Conservation (phyloP, 2,888 invertebrate species). For the Agriopis marginaria region DNA sequence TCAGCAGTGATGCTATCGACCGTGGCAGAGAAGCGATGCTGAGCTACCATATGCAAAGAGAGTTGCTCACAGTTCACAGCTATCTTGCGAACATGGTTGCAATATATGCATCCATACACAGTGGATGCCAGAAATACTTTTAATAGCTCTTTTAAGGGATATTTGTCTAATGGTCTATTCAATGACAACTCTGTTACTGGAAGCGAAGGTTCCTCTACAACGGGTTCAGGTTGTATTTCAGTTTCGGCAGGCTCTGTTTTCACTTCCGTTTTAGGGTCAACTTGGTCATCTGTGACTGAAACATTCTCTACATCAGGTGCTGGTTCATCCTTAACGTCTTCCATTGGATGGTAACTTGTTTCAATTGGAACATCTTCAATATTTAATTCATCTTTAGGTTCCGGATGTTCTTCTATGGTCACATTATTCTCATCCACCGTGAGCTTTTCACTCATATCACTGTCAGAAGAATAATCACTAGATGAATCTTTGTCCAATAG, state of each 20-base stretch:
- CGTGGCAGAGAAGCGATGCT: conserved; percentile 93
- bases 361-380: conserved; percentile 41
- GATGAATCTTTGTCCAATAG: conserved; percentile 84
- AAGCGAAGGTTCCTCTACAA: conserved; percentile 84
- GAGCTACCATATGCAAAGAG: conserved; percentile 91
- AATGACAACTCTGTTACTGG: conserved; percentile 90
- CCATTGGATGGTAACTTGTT: conserved; percentile 40
- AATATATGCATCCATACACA: conserved; percentile 91
- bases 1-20: conserved; percentile 92
- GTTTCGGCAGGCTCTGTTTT: conserved; percentile 67
- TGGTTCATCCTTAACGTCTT: conserved; percentile 51
- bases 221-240: conserved; percentile 60
- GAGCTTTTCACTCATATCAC: conserved; percentile 87
- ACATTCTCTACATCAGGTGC: conserved; percentile 46
- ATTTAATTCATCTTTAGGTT: conserved; percentile 42
- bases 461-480: conserved; percentile 84
- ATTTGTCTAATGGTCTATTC: conserved; percentile 91
- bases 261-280: conserved; percentile 63
- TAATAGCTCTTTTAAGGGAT: conserved; percentile 89
- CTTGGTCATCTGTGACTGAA: conserved; percentile 36
- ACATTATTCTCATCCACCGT: conserved; percentile 84
- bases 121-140: conserved; percentile 91
- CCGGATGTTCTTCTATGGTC: conserved; percentile 50
- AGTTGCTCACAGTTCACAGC: conserved; percentile 94
- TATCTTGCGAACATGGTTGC: conserved; percentile 94